Base-by-base conservation (phyloP, 2,888 invertebrate genomes). In the Leucophora obtusa region DNA sequence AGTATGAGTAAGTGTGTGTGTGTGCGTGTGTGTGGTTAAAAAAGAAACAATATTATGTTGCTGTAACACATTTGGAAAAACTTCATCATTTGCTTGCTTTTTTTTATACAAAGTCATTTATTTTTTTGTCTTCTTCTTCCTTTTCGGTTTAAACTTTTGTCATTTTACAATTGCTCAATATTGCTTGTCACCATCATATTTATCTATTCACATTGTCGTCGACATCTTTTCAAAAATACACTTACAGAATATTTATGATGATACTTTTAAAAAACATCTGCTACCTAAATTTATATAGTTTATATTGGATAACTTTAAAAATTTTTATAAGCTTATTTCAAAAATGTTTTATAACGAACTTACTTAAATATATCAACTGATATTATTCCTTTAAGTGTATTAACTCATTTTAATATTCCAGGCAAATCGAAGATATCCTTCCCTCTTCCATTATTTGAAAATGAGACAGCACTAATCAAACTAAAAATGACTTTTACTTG, bases 101-200 rank as follows among this genome's bases (percentile, higher is more conserved):
- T 47, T n/a, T 24, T 47, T 47, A n/a, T 3, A 62, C 24, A 28
- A 51, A 62, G 28, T 56, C 28, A 63, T 72, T 72, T 72, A 54
- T 72, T 63, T 63, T 56, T 21, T 38, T 21, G 8, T 56, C 28
- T 8, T 56, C 28, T 35, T 28, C 47, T 56, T 63, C 15, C 9
- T 63, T 58, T 50, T 54, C 9, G 6, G 47, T 63, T 51, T 7
- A 56, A 59, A 43, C n/a, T 73, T 66, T 51, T 66, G 66, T 53
- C 73, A 74, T 59, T 66, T 66, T 38, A 54, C 66, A 74, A 62
- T 74, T 74, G 59, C 66, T 66, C 58, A 43, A 58, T 56, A 59
- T 74, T 53, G 60, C 28, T 47, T 68, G 60, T 60, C 74, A 74
- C n/a, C 54, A 47, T 43, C 59, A 66, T 66, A 54, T 66, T 66